A percentile compares a stretch with the other conserved stretches of the same genome.
phyloP scores from a whole-genome alignment of 1,140 invertebrate genomes.

The Drosophila ficusphila region DNA sequence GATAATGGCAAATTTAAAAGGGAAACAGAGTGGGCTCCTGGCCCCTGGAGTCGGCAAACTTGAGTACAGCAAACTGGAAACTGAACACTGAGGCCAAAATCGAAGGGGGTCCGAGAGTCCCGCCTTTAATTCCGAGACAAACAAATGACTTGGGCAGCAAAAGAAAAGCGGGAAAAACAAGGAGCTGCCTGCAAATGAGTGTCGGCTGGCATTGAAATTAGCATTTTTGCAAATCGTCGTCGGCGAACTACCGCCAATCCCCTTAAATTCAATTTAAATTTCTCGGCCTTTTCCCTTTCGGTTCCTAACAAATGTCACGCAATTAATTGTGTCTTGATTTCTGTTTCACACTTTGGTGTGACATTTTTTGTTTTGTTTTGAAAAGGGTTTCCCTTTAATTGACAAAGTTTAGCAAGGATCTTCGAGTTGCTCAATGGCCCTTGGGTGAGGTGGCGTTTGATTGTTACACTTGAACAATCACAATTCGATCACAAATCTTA shows the following conservation, averaged over 20 bases:
- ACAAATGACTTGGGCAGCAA: slow-evolving; percentile 18
- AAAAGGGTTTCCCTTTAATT: slow-evolving; percentile 64
- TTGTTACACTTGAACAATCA: too few relatives aligned
- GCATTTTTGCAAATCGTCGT: slow-evolving; percentile 48
- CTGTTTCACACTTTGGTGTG: slow-evolving; percentile 65
- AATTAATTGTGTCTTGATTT: slow-evolving; percentile 81
- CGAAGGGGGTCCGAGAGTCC: too few relatives aligned
- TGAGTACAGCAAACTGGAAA: slow-evolving; percentile 5
- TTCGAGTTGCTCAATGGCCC: too few relatives aligned
- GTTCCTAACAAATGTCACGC: slow-evolving; percentile 69
- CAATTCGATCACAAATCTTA: too few relatives aligned
- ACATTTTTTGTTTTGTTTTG: slow-evolving; percentile 1
- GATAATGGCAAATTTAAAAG: slow-evolving; percentile 80
- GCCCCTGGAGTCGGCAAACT: slow-evolving; percentile 11
- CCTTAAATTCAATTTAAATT: slow-evolving; percentile 59
- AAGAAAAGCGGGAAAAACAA: background rate
- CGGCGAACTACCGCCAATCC: slow-evolving; percentile 37
- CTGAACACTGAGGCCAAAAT: slow-evolving; percentile 5
- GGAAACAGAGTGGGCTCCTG: background rate
- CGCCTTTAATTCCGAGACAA: slow-evolving; percentile 37
- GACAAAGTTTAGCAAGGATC: slow-evolving; percentile 49
- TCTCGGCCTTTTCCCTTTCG: slow-evolving; percentile 22
- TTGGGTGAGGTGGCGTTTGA: too few relatives aligned
- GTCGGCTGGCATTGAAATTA: slow-evolving; percentile 48
- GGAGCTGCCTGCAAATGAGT: slow-evolving; percentile 38